phyloP scores from a whole-genome alignment of 2,888 invertebrate species.

The Lepidochitona cinerea region DNA sequence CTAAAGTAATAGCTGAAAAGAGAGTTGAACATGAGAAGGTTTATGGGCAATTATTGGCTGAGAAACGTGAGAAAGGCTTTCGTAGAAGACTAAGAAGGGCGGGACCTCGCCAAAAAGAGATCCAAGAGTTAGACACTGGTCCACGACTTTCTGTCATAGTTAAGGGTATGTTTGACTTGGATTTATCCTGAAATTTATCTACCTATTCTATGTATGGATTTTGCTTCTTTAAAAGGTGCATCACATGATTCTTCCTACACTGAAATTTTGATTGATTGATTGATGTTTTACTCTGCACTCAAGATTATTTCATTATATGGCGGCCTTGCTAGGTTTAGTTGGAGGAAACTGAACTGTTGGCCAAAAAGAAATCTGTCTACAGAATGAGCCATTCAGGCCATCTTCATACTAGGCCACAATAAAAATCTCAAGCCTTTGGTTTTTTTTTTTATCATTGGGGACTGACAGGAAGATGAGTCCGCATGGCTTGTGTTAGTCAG shows the following conservation, averaged over 20 bases:
- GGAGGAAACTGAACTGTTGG: too few relatives aligned
- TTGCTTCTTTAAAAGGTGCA: neutral
- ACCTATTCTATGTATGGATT: neutral
- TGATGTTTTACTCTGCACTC: too few relatives aligned
- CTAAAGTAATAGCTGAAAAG: conserved; percentile 78
- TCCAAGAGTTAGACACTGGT: conserved; percentile 18
- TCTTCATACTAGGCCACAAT: too few relatives aligned
- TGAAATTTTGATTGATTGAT: neutral
- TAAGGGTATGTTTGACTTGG: conserved; percentile 42
- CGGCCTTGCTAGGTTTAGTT: too few relatives aligned
- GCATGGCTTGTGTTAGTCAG: too few relatives aligned
- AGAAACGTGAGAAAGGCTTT: conserved; percentile 40
- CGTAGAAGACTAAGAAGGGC: neutral
- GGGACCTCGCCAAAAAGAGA: conserved; percentile 41
- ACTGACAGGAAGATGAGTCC: too few relatives aligned
- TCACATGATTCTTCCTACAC: too few relatives aligned
- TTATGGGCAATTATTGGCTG: conserved; percentile 51
- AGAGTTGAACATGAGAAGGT: conserved; percentile 68
- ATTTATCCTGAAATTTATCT: neutral
- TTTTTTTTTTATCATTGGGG: too few relatives aligned
- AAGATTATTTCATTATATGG: too few relatives aligned
- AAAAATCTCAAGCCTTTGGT: too few relatives aligned
- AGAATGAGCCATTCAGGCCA: too few relatives aligned
- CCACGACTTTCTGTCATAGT: conserved; percentile 51
- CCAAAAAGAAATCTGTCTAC: too few relatives aligned